These are phyloP conservation scores for Deroptyus accipitrinus DNA, from an alignment of 2,113 vertebrate genomes.

Conservation along the genomic window DNA sequence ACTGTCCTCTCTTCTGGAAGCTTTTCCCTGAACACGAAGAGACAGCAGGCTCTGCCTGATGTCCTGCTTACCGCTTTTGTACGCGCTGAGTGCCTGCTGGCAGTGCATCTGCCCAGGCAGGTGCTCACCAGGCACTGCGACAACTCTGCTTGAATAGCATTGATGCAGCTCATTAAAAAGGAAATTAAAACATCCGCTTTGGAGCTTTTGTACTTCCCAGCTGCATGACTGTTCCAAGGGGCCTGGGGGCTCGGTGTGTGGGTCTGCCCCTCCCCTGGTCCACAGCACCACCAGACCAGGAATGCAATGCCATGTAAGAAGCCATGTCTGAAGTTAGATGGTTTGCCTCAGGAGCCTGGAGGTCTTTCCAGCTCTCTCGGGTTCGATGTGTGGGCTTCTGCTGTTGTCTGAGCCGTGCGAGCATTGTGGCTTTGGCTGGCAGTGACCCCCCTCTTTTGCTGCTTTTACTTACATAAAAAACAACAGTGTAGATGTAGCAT, in stretches of 20 bases:
- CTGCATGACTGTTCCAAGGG: not conserved
- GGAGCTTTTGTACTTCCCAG: not conserved
- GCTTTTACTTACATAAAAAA: not conserved
- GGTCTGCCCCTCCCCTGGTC: not conserved
- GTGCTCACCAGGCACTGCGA: not conserved
- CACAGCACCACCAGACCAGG: fast-evolving
- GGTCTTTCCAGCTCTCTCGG: not conserved
- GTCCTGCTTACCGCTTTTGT: not conserved
- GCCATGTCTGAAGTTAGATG: fast-evolving
- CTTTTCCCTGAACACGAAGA: not conserved
- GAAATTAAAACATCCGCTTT: not conserved
- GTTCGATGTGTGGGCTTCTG: not conserved
- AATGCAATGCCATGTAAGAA: not conserved
- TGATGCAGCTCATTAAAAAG: conserved; percentile 49
- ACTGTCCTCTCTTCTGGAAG: not conserved
- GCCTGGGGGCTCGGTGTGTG: fast-evolving
- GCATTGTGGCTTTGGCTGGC: not conserved
- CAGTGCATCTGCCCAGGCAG: not conserved
- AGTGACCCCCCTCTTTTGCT: not conserved
- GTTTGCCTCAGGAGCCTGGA: not conserved
- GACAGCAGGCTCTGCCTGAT: not conserved
- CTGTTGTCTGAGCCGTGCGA: fast-evolving
- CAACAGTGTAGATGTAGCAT: fast-evolving
- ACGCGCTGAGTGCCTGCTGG: fast-evolving
- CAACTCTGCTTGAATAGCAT: conserved; percentile 8